Evolutionary conservation across 2,888 invertebrate species (phyloP), one percentile per base, ranked within the genome.

Genomic region (Tipula lateralis): DNA sequence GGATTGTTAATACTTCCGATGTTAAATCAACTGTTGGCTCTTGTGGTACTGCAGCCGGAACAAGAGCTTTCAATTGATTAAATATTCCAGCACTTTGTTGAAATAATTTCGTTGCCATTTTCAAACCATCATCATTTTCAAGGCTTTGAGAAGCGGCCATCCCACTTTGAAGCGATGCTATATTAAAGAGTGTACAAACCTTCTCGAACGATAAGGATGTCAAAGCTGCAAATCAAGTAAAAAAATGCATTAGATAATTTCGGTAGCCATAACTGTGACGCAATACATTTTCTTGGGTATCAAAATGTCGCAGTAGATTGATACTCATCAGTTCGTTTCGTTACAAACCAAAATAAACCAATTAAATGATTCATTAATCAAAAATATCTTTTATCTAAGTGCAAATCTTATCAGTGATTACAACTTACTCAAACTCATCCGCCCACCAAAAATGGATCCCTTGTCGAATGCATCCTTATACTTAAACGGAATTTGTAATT

Each of bases 391-490:
- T 3, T 4, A 32, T 82, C n/a, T n/a, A 82, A n/a, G 0, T 30
- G 1, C 16, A 82, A 16, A 30, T 30, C 32, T 82, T 29, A 82
- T 82, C 32, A 82, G 29, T 29, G 19, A 83, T 34, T 12, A 83
- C 34, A n/a, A 92, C 94, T 92, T 93, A 98, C 98, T 97, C 86
- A 98, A 91, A 89, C 97, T 97, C 89, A 96, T 95, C 89, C 96
- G 93, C 85, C 96, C 96, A 85, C 96, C 96, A 91, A 99, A 98
- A 87, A 99, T 93, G 7, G 97, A 95, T 84, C 97, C 97, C 88
- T 96, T 96, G 89, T 99, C 98, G 89, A 99, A 99, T 0, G 99
- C 99, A 93, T 99, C 99, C 91, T 98, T 98, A 99, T 99, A 99
- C 90, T 99, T 99, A 91, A 99, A 99, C 2, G 97, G 96, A 86